A percentile compares a stretch with the other conserved stretches of the same genome.
phyloP scores from a whole-genome alignment of 2,888 invertebrate species.

The Pherbina coryleti region DNA sequence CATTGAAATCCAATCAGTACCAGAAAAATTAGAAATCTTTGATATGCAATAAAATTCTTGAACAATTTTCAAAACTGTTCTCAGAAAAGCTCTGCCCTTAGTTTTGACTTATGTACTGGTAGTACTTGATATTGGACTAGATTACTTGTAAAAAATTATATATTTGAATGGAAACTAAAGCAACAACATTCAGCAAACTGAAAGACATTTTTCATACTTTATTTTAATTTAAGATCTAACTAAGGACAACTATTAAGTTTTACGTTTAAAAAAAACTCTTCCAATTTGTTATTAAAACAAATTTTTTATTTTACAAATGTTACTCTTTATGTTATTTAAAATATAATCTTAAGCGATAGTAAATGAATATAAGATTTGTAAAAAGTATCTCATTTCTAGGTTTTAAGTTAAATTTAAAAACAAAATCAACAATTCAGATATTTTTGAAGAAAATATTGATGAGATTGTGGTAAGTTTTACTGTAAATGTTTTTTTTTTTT shows the following conservation, averaged over 20 bases:
- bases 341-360: background rate
- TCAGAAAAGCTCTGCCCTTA: background rate
- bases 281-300: slow-evolving; percentile 43
- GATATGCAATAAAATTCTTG: too few species aligned
- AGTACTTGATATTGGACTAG: slow-evolving; percentile 9
- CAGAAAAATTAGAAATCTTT: too few species aligned
- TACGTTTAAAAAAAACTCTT: slow-evolving; percentile 33
- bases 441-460: background rate
- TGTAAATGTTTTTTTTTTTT: background rate
- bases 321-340: slow-evolving; percentile 12
- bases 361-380: slow-evolving; percentile 39
- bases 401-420: slow-evolving; percentile 38
- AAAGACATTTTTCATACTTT: slow-evolving; percentile 32
- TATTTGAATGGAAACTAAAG: slow-evolving; percentile 15
- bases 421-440: background rate
- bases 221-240: slow-evolving; percentile 11
- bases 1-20: background rate
- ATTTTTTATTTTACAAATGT: slow-evolving; percentile 22
- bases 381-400: slow-evolving; percentile 49
- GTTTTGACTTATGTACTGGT: slow-evolving; percentile 32
- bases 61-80: too few species aligned
- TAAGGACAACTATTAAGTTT: background rate
- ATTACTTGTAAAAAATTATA: slow-evolving; percentile 10
- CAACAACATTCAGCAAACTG: slow-evolving; percentile 37
- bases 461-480: background rate